Evolutionary conservation across 1,140 invertebrate species (phyloP).

Genomic region (Polypedilum pembai): DNA sequence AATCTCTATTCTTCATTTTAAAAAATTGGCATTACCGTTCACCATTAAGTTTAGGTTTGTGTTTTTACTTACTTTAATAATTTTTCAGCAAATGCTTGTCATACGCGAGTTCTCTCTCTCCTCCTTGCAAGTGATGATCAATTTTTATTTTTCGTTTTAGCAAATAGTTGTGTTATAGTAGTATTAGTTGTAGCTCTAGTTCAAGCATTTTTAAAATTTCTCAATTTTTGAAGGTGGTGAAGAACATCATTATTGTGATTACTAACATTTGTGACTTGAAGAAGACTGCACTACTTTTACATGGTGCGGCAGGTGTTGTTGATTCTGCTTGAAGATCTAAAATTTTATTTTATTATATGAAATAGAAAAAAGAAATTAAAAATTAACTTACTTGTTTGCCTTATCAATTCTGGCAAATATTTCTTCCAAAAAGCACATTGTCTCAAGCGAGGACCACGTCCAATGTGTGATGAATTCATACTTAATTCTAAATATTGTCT

Average conservation of each 20-base stretch:
- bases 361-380: too few relatives aligned
- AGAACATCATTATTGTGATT: background rate
- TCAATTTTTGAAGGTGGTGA: background rate
- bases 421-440: constrained; percentile 96
- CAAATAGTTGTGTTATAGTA: background rate
- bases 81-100: too few relatives aligned
- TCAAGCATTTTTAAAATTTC: background rate
- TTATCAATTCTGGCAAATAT: constrained; percentile 80
- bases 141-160: background rate
- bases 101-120: too few relatives aligned
- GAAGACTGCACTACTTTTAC: background rate
- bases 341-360: too few relatives aligned
- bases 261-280: constrained; percentile 4
- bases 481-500: constrained; percentile 80
- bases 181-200: background rate
- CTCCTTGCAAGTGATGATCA: too few relatives aligned
- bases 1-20: background rate
- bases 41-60: background rate
- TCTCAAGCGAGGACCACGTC: constrained; percentile 75
- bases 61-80: too few relatives aligned
- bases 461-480: constrained; percentile 69
- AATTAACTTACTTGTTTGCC: constrained; percentile 50
- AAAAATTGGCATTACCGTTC: constrained; percentile 17
- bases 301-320: background rate
- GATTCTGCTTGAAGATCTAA: constrained; percentile 1